Evolutionary conservation across 2,888 invertebrate species (phyloP), one percentile per base, ranked within the genome.

Genomic region (Alloscopus bannaensis): DNA sequence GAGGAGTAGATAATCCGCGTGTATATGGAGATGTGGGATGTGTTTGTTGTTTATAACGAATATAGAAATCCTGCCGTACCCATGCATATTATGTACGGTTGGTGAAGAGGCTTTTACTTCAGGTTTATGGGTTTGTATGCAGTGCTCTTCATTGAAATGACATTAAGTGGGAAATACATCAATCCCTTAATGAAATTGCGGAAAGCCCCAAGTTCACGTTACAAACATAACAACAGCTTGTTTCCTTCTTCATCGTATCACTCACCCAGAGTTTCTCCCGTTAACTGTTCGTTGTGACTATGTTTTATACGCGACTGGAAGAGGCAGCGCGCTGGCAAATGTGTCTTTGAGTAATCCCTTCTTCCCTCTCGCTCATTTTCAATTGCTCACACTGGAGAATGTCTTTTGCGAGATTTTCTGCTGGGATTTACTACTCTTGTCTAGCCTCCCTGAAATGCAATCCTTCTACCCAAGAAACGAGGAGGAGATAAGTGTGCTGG

Each of bases 101-200:
- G n/a, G 26, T 22, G 16, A 4, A 42, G 28, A 52, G 52, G 52
- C 22, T 52, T 52, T 22, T 3, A 11, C 52, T n/a, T n/a, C n/a
- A n/a, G 20, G 20, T 52, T 45, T 52, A 52, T 3, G 29, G 18
- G 26, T 47, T 47, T 65, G 65, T 26, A 45, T 65, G 47, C 65
- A 47, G 18, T 76, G 59, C 73, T 79, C 60, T 81, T 76, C 68
- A 80, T 80, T 82, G 79, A 82, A 82, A 70, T 79, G 79, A 82
- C 81, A 76, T 82, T 79, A 80, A 82, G 81, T 82, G 79, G 81
- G 65, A 82, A 76, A 82, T 82, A 82, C 79, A 81, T 80, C 79
- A 79, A 80, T 80, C 81, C 71, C 75, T 66, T 82, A 80, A 80
- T 82, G 81, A 81, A 75, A 81, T 81, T 81, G 81, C 64, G 75